phyloP scores from a whole-genome alignment of 2,113 vertebrate genomes.

The Thunnus maccoyii region DNA sequence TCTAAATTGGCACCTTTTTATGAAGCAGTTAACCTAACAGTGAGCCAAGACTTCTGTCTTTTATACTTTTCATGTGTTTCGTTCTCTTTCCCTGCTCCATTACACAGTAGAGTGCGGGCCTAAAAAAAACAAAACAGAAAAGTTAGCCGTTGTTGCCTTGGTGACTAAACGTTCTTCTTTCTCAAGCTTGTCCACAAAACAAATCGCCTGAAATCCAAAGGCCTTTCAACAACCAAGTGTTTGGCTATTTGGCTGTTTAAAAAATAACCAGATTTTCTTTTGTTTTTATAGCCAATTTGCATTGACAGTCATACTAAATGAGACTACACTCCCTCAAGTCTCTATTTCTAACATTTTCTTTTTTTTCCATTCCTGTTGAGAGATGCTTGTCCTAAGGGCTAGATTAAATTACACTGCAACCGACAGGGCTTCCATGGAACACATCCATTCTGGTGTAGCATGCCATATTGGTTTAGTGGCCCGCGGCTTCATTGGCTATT shows the following conservation, averaged over 20 bases:
- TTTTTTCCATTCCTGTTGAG: constrained; percentile 69
- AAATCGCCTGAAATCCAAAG: constrained; percentile 32
- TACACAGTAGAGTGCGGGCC: constrained; percentile 15
- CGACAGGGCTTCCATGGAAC: constrained; percentile 75
- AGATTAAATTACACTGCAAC: constrained; percentile 77
- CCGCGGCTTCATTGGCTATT: constrained; percentile 79
- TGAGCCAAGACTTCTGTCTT: constrained; percentile 40
- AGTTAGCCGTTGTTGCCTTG: constrained; percentile 28
- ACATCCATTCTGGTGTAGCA: constrained; percentile 78
- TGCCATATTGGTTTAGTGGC: constrained; percentile 79
- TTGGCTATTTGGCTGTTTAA: constrained; percentile 60
- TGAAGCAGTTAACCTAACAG: constrained; percentile 70
- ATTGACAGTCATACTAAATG: constrained; percentile 56
- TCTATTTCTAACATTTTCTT: constrained; percentile 54
- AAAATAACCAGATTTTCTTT: constrained; percentile 64
- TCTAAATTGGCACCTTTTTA: constrained; percentile 69
- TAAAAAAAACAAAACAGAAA: not conserved
- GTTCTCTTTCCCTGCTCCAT: not conserved
- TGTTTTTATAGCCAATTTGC: constrained; percentile 66
- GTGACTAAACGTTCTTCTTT: constrained; percentile 31
- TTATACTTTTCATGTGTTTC: constrained; percentile 47
- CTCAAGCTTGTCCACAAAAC: constrained; percentile 35
- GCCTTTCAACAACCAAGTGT: constrained; percentile 50
- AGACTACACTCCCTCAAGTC: constrained; percentile 56
- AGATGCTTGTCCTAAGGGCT: constrained; percentile 82